Evolutionary conservation across 2,797 vertebrate species (phyloP).

Genomic region (Sebastes ruberrimus): DNA sequence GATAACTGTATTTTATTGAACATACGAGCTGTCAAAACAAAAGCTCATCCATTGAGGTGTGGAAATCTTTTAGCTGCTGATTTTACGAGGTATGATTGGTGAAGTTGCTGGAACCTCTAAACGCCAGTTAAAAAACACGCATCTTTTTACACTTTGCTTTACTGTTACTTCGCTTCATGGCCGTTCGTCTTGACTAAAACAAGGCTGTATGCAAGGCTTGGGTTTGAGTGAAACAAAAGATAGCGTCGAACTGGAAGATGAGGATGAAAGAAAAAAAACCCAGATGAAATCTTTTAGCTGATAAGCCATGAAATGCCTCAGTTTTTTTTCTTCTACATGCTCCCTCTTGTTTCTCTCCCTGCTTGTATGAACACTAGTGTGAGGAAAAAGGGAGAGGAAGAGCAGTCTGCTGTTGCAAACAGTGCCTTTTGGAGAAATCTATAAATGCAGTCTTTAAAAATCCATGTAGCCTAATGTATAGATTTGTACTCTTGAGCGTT

Average conservation of each 20-base stretch:
- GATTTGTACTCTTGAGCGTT: constrained; percentile 76
- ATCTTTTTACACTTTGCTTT: constrained; percentile 52
- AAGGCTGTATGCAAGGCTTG: constrained; percentile 56
- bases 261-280: not conserved
- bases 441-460: constrained; percentile 83
- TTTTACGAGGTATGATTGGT: constrained; percentile 60
- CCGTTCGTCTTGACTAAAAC: constrained; percentile 43
- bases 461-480: constrained; percentile 82
- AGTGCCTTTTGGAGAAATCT: constrained; percentile 85
- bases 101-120: constrained; percentile 67
- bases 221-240: constrained; percentile 44
- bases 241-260: constrained; percentile 53
- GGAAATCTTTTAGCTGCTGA: constrained; percentile 60
- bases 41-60: constrained; percentile 42
- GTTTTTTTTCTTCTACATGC: constrained; percentile 42
- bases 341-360: constrained; percentile 62
- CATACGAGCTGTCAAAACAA: constrained; percentile 51
- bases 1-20: constrained; percentile 50
- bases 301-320: constrained; percentile 77
- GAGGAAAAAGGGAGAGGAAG: constrained; percentile 64
- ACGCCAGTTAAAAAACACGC: constrained; percentile 45
- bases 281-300: constrained; percentile 56
- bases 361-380: constrained; percentile 73
- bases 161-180: constrained; percentile 56
- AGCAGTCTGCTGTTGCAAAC: constrained; percentile 83